These are phyloP conservation scores for Mus musculus DNA, from an alignment of 2,113 vertebrate species.

Conservation along the genomic window DNA sequence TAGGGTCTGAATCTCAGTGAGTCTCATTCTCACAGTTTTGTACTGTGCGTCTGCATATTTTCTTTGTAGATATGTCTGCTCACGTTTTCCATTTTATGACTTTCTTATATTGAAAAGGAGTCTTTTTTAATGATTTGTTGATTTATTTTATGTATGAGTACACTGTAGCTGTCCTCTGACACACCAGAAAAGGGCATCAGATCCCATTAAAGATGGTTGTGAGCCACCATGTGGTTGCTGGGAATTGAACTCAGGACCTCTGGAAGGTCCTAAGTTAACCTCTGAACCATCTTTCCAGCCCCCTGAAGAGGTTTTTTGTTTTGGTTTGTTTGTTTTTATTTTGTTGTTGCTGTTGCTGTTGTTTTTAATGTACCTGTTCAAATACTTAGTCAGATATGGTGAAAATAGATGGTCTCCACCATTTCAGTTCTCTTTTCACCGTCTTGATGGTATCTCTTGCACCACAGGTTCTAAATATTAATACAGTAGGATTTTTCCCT, in stretches of 20 bases:
- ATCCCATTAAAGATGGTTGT: too few relatives aligned
- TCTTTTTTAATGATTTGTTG: too few relatives aligned
- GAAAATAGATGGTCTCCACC: not conserved
- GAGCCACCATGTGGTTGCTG: too few relatives aligned
- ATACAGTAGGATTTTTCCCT: not conserved
- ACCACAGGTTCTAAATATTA: not conserved
- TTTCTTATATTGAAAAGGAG: not conserved
- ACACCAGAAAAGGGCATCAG: too few relatives aligned
- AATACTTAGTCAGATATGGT: not conserved
- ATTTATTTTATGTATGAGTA: too few relatives aligned
- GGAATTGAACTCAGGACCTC: too few relatives aligned
- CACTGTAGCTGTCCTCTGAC: too few relatives aligned
- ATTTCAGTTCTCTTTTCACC: conserved; percentile 5
- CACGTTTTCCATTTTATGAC: not conserved
- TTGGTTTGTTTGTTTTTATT: too few relatives aligned
- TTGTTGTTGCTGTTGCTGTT: not conserved
- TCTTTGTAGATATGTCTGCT: conserved; percentile 8
- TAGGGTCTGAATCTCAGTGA: not conserved
- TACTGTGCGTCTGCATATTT: not conserved
- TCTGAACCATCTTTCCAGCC: too few relatives aligned
- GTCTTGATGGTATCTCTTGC: not conserved
- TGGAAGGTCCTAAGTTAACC: too few relatives aligned
- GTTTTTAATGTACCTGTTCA: not conserved
- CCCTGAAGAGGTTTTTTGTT: too few relatives aligned
- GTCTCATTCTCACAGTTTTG: not conserved